phyloP scores from a whole-genome alignment of 2,888 invertebrate species.

The Eueremaeus valkanovi region DNA sequence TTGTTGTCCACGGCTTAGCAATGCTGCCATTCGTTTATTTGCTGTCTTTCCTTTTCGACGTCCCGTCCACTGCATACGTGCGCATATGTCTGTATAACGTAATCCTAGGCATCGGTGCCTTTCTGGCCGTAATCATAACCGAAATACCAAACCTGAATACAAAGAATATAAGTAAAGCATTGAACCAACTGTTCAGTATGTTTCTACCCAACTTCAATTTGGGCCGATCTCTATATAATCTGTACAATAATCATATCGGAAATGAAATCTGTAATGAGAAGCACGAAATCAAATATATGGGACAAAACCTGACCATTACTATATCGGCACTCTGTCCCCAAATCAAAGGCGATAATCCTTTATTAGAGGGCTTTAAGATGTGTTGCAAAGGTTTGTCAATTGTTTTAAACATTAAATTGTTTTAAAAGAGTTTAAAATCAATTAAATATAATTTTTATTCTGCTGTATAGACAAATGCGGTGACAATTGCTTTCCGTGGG shows the following conservation, averaged over 20 bases:
- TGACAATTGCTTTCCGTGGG: conserved; percentile 51
- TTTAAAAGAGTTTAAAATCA: not conserved
- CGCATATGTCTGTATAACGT: conserved; percentile 62
- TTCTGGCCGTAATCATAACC: conserved; percentile 65
- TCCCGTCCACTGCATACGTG: conserved; percentile 45
- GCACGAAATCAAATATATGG: conserved; percentile 53
- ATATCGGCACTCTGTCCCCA: not conserved
- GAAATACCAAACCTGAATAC: conserved; percentile 61
- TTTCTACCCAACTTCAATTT: conserved; percentile 66
- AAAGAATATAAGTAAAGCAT: conserved; percentile 58
- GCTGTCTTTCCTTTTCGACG: conserved; percentile 44
- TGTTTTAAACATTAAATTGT: no score
- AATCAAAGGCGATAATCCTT: not conserved
- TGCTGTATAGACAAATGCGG: conserved; percentile 49
- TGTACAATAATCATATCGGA: conserved; percentile 54
- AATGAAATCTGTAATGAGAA: conserved; percentile 51
- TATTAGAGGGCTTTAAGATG: conserved; percentile 37
- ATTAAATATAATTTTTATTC: not conserved
- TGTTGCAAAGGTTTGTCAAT: conserved; percentile 46
- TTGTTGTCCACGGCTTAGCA: conserved; percentile 44
- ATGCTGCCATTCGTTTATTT: conserved; percentile 47
- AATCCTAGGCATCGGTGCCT: conserved; percentile 11
- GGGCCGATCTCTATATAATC: conserved; percentile 54
- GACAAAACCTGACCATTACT: not conserved
- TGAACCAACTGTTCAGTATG: conserved; percentile 66